A percentile compares a stretch with the other conserved stretches of the same genome.
Evolutionary conservation across 2,797 vertebrate species (phyloP).

Genomic region (Lagorchestes hirsutus): DNA sequence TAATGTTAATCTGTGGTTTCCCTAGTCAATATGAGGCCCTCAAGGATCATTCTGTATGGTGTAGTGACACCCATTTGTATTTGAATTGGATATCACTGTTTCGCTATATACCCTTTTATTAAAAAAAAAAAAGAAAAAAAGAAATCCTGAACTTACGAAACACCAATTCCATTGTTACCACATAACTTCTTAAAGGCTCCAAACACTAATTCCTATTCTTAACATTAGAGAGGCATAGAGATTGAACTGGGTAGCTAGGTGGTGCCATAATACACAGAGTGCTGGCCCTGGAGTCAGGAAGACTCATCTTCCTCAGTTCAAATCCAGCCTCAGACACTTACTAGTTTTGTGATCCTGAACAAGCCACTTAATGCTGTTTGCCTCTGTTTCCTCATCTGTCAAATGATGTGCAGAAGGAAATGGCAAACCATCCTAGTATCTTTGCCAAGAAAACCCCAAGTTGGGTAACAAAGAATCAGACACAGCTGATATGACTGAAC

Average conservation of each 20-base stretch:
- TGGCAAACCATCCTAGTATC: not conserved
- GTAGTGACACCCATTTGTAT: not conserved
- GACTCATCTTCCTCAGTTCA: not conserved
- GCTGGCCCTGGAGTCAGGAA: not conserved
- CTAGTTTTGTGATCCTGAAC: not conserved
- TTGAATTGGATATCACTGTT: not conserved
- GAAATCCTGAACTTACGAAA: not conserved
- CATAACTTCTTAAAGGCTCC: not conserved
- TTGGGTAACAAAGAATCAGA: not conserved
- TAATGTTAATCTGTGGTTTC: not conserved
- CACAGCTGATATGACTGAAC: not conserved
- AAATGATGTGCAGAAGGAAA: not conserved
- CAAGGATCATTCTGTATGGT: not conserved
- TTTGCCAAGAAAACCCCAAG: not conserved
- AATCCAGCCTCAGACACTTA: not conserved
- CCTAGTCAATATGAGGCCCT: not conserved
- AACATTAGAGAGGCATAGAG: not conserved
- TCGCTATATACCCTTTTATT: not conserved
- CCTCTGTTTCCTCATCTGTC: not conserved
- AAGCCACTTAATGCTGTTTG: not conserved
- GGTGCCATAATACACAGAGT: not conserved
- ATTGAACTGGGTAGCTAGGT: not conserved
- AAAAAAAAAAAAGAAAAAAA: not conserved
- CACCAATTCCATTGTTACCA: not conserved
- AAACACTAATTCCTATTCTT: not conserved